Evolutionary conservation across 1,140 invertebrate genomes (phyloP), one percentile per base, ranked within the genome.

Genomic region (Bombus pyrosoma): DNA sequence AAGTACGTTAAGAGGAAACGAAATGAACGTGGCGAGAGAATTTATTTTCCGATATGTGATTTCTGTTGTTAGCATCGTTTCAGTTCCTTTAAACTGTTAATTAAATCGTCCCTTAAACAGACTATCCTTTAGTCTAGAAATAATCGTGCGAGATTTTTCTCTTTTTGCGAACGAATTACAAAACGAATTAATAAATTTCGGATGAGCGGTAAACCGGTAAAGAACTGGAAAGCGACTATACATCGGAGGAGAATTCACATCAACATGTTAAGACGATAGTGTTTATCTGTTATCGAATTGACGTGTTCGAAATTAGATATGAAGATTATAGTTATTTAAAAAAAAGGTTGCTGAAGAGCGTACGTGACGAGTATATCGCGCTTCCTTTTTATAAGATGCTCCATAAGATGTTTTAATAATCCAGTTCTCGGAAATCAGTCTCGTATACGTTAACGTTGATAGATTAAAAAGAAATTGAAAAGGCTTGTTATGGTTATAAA

Each of bases 221-320:
- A 37, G 37, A 39, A 69, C 37, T 37, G 34, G 25, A 39, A 10
- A 22, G 3, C 34, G 37, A 39, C 68, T 34, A 47, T 15, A 22
- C 25, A 13, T 9, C 34, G 34, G 34, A 39, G 57, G 34, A n/a
- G 32, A 47, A 43, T 47, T 80, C 69, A 68, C 77, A 68, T 68
- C 62, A 37, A 32, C 77, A 6, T 10, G 1, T 9, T 9, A 12
- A 13, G 25, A 15, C 37, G 66, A 68, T 71, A 37, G 22, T 32
- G 34, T 71, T 69, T 71, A 80, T 80, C 77, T 32, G 32, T 25
- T 69, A 25, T 37, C 10, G 75, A 77, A 77, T 43, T 77, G 37
- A 77, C 75, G 37, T 37, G 25, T 8, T 10, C 59, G 37, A 28
- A 39, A 28, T n/a, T 32, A 59, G 59, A 64, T n/a, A 64, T 32